Evolutionary conservation across 2,888 invertebrate genomes (phyloP).

Genomic region (Harpagoxenus sublaevis): DNA sequence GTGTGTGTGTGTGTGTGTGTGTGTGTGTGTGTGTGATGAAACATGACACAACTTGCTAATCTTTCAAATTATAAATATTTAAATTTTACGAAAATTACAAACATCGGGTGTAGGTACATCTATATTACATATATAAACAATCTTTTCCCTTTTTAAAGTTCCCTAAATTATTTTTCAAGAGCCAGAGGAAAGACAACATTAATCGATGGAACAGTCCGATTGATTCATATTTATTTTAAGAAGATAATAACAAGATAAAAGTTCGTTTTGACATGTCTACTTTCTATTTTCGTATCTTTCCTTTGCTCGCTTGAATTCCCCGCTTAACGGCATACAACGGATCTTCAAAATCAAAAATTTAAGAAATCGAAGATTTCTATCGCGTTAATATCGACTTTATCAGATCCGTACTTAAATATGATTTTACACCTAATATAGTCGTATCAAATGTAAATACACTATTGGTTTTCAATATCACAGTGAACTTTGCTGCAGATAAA

Average conservation of each 20-base stretch:
- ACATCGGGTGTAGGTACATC: not conserved
- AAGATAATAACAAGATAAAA: slow-evolving; percentile 1
- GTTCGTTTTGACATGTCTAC: not conserved
- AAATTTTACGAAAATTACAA: not conserved
- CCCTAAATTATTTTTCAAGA: not conserved
- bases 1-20: too few relatives aligned
- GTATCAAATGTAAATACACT: not conserved
- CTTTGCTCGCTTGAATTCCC: not conserved
- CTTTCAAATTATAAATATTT: not conserved
- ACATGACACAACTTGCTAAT: not conserved
- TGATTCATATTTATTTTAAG: not conserved
- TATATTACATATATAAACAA: not conserved
- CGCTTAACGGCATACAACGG: not conserved
- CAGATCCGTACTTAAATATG: not conserved
- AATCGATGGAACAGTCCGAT: not conserved
- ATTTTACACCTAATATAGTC: not conserved
- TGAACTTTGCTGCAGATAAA: not conserved
- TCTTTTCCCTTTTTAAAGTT: not conserved
- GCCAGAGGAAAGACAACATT: not conserved
- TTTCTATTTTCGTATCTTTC: not conserved
- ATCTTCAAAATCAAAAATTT: not conserved
- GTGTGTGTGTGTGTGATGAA: not conserved
- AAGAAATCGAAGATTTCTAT: not conserved
- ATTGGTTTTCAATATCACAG: not conserved
- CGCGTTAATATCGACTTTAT: not conserved